phyloP scores from a whole-genome alignment of 1,140 invertebrate genomes.

The Aphelinus certus region DNA sequence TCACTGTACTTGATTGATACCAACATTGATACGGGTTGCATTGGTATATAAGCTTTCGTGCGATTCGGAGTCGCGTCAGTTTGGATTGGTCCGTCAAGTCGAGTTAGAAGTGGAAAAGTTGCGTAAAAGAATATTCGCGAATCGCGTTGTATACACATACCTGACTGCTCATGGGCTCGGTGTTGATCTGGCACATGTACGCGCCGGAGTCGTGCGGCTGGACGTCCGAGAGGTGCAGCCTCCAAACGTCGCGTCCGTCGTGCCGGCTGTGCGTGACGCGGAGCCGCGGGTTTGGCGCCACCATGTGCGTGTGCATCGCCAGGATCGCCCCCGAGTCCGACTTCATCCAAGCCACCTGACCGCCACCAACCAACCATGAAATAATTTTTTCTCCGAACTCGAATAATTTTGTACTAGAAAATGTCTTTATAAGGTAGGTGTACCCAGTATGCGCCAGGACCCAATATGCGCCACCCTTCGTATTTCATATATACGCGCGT shows the following conservation, averaged over 20 bases:
- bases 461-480: too few species aligned
- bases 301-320: constrained; percentile 90
- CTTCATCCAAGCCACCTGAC: constrained; percentile 86
- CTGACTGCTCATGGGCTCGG: constrained; percentile 89
- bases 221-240: constrained; percentile 84
- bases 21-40: too few species aligned
- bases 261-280: constrained; percentile 88
- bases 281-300: constrained; percentile 84
- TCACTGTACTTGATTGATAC: too few species aligned
- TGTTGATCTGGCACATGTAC: constrained; percentile 92
- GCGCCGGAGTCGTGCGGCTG: constrained; percentile 86
- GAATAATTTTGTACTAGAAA: background rate
- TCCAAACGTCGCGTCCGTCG: constrained; percentile 77
- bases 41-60: too few species aligned
- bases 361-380: too few species aligned
- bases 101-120: background rate
- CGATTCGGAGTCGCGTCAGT: too few species aligned
- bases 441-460: too few species aligned
- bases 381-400: background rate
- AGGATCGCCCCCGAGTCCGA: constrained; percentile 66
- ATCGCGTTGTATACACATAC: constrained; percentile 63
- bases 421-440: too few species aligned
- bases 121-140: background rate
- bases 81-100: background rate
- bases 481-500: too few species aligned